These are phyloP conservation scores for Ranitomeya imitator DNA, from an alignment of 2,113 vertebrate species.

Conservation along the genomic window DNA sequence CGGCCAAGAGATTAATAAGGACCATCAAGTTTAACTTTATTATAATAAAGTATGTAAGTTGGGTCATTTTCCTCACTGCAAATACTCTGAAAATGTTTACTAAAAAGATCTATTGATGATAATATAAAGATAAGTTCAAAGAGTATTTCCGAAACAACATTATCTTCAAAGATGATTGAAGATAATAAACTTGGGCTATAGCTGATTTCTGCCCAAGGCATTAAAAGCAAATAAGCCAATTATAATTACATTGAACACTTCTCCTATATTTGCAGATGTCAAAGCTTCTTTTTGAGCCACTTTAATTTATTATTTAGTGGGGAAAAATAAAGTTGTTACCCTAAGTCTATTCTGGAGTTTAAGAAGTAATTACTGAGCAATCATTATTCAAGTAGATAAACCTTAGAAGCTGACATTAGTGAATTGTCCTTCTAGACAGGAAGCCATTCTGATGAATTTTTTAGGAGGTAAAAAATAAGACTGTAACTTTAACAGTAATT, in stretches of 20 bases:
- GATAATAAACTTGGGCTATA: background rate
- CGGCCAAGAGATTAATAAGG: background rate
- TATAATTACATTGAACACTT: background rate
- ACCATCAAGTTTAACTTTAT: background rate
- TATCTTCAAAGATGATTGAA: constrained; percentile 1
- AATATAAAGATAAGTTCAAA: background rate
- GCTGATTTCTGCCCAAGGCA: background rate
- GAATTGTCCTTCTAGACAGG: constrained; percentile 13
- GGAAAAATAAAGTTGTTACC: constrained; percentile 35
- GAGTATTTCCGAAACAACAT: background rate
- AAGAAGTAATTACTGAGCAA: constrained; percentile 34
- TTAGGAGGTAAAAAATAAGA: constrained; percentile 26
- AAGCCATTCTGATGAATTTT: constrained; percentile 38
- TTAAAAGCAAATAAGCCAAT: constrained; percentile 12
- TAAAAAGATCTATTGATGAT: background rate
- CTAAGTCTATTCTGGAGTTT: constrained; percentile 7
- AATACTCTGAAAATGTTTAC: background rate
- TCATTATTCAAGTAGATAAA: constrained; percentile 50
- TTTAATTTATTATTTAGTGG: constrained; percentile 6
- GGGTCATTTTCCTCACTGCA: background rate
- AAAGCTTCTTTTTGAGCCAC: background rate
- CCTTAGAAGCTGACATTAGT: constrained; percentile 22
- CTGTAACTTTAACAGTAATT: constrained; percentile 26
- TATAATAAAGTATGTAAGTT: background rate
- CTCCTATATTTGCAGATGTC: background rate